Conservation (phyloP, 1,140 invertebrate genomes). For the Sipha flava region DNA sequence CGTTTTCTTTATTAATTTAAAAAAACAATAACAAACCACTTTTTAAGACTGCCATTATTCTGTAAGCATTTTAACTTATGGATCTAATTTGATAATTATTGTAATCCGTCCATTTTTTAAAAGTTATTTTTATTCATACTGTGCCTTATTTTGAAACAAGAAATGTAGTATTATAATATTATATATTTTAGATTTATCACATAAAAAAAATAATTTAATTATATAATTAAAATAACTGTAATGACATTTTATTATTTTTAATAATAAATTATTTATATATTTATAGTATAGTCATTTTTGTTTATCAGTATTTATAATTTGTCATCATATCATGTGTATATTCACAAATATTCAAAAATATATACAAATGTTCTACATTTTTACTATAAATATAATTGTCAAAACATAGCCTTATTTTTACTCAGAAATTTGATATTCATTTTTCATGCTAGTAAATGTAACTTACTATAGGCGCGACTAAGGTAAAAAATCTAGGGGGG, state of each 20-base stretch:
- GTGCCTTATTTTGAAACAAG: neutral
- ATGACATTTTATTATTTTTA: neutral
- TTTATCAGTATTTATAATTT: too few species aligned
- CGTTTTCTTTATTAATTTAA: neutral
- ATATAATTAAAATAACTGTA: neutral
- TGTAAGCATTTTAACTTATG: neutral
- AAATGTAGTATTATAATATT: neutral
- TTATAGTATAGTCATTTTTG: too few species aligned
- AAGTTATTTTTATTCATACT: neutral
- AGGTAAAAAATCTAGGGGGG: too few species aligned
- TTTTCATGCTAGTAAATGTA: too few species aligned
- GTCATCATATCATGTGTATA: too few species aligned
- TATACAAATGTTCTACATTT: too few species aligned
- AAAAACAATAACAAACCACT: neutral
- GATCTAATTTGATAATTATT: neutral
- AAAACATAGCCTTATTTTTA: too few species aligned
- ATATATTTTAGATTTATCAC: neutral
- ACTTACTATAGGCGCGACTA: too few species aligned
- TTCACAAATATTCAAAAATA: too few species aligned
- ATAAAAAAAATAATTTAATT: too few species aligned
- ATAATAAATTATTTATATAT: neutral
- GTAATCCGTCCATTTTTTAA: constrained; percentile 15
- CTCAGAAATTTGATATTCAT: too few species aligned
- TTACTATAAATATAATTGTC: too few species aligned
- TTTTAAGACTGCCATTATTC: constrained; percentile 23